Conservation (phyloP, 1,140 invertebrate species). For the Andrena cerasifolii region DNA sequence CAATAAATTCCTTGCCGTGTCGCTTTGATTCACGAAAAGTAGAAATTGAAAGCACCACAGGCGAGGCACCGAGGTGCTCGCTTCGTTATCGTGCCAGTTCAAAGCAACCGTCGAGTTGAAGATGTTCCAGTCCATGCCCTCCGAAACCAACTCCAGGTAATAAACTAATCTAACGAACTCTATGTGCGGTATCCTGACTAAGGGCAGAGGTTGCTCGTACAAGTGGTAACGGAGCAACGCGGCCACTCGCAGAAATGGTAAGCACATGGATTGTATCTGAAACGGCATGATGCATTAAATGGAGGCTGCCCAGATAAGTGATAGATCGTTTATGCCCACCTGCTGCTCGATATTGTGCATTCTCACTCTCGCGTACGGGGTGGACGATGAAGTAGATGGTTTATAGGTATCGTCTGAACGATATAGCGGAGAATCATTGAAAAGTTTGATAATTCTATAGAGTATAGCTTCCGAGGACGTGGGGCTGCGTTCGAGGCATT, state of each 20-base stretch:
- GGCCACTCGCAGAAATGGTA: conserved; percentile 93
- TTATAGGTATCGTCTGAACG: conserved; percentile 49
- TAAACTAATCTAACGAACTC: conserved; percentile 90
- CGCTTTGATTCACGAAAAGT: conserved; percentile 81
- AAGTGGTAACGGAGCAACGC: conserved; percentile 93
- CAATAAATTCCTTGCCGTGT: conserved; percentile 85
- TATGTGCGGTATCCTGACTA: conserved; percentile 84
- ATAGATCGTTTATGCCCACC: conserved; percentile 49
- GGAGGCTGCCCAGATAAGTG: too few species aligned
- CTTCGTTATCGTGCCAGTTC: conserved; percentile 84
- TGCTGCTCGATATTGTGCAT: conserved; percentile 71
- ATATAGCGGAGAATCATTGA: conserved; percentile 72
- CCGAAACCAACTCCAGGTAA: conserved; percentile 88
- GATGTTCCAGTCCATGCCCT: conserved; percentile 86
- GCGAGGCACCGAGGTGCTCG: conserved; percentile 78
- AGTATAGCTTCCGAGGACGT: conserved; percentile 71
- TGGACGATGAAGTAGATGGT: conserved; percentile 61
- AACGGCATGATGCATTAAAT: conserved; percentile 1
- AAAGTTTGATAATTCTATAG: conserved; percentile 76
- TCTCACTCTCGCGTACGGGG: conserved; percentile 60
- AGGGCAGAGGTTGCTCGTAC: conserved; percentile 91
- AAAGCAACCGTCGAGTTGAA: conserved; percentile 87
- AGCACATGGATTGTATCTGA: conserved; percentile 89
- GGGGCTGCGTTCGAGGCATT: conserved; percentile 55
- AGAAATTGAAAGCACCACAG: conserved; percentile 87